These are phyloP conservation scores for Brachypteracias leptosomus DNA, from an alignment of 2,113 vertebrate species.

Conservation along the genomic window DNA sequence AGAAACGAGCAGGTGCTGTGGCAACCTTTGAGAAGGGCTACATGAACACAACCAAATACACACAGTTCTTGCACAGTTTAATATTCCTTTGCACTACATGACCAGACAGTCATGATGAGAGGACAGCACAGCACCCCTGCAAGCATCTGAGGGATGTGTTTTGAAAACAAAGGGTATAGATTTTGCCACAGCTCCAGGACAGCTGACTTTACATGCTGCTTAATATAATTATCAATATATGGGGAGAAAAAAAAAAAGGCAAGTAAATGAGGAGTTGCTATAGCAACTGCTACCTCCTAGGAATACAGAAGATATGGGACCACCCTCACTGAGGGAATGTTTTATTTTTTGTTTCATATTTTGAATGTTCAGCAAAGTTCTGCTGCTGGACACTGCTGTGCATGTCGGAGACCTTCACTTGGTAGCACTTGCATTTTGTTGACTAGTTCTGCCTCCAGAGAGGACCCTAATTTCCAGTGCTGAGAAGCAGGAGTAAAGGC, in stretches of 20 bases:
- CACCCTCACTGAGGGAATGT: not conserved
- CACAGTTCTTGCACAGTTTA: not conserved
- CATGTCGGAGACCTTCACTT: not conserved
- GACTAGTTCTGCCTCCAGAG: not conserved
- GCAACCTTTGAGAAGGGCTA: not conserved
- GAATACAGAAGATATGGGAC: not conserved
- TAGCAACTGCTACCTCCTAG: conserved; percentile 58
- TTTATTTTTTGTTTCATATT: conserved; percentile 33
- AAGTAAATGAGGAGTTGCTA: conserved; percentile 59
- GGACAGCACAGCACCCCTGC: not conserved
- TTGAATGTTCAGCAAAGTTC: not conserved
- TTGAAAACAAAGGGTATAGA: not conserved
- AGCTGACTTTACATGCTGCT: conserved; percentile 6
- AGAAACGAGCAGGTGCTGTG: not conserved
- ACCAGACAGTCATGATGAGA: rapidly evolving
- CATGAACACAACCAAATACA: not conserved
- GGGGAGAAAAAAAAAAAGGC: not conserved
- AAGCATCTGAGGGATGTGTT: rapidly evolving
- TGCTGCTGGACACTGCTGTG: not conserved
- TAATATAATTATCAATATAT: conserved; percentile 57
- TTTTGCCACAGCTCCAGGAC: not conserved
- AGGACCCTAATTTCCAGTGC: not conserved
- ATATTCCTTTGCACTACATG: rapidly evolving
- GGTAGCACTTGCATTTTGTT: not conserved
- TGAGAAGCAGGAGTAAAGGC: not conserved